Base-by-base conservation (phyloP, 2,797 vertebrate species). In the Lepilemur ruficaudatus region DNA sequence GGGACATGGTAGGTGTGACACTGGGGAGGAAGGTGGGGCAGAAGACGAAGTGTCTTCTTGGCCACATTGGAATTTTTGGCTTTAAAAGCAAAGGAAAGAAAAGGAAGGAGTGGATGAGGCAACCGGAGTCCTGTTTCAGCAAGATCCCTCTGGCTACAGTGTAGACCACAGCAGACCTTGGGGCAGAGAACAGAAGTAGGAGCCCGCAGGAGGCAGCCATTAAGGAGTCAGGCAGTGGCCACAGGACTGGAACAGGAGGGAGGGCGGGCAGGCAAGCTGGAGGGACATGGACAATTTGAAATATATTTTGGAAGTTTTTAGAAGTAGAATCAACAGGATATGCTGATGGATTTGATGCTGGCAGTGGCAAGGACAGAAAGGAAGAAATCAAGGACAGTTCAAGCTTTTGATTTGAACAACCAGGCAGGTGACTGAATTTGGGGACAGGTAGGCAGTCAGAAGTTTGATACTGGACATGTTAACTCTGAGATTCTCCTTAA, bases 191-290 rank as follows among this genome's bases (percentile, higher is more conserved):
- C 1, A 7, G 52, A 41, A 11, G n/a, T 4, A 32, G 41, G 35
- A 30, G 32, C 4, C 23, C 1, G 2, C 1, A 5, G 76, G 63
- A 50, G 69, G 59, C 41, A 20, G 67, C 22, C 28, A 20, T 12
- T 3, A 2, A 28, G 32, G 30, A 52, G 57, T 28, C 13, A 55
- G 50, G 76, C 22, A 55, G 50, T 10, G 50, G 50, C n/a, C n/a
- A 50, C 30, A 8, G 4, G 76, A n/a, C 35, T 38, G 89, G 52
- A 23, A 15, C 11, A 3, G 11, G 28, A 38, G 18, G 38, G 41
- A 1, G 1, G 41, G 41, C 1, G 0, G 46, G 50, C 1, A 6
- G 78, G 79, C 0, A 1, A 69, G 80, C 20, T 1, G 25, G 63
- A 25, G 12, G 75, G 41, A 72, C 43, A 35, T 1, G 48, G 87